Base-by-base conservation (phyloP, 2,113 vertebrate species). In the Chascanopsetta lugubris region DNA sequence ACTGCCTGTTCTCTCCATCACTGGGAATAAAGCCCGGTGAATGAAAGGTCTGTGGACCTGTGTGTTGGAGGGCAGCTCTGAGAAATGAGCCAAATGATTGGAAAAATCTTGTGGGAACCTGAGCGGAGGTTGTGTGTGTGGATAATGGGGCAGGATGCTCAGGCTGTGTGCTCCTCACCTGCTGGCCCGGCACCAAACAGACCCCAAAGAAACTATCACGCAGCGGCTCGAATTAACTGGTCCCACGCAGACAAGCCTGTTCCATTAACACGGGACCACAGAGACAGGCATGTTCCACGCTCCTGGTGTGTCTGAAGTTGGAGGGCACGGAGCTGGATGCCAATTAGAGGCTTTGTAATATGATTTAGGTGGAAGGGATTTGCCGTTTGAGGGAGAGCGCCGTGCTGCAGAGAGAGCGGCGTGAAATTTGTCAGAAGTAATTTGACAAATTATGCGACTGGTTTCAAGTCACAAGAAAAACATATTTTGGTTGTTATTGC, bases 91-190 rank as follows among this genome's bases (percentile, higher is more conserved):
- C n/a, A 69, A 63, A 74, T 80, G 58, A 73, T 57, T 22, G 18
- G 42, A 60, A 40, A 43, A 74, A 51, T 48, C 30, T 36, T 53
- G 59, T 77, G 26, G 49, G 30, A 77, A 57, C 36, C 20, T 40
- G 60, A 34, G 60, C 57, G 3, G 2, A 59, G 40, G 64, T 69
- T 40, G 25, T 54, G 56, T 54, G 56, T 63, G 34, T 61, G 66
- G 56, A 53, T 80, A 82, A 84, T 73, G 60, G 75, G 73, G 22
- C 65, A 77, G 74, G 69, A 73, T 53, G 57, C 45, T 83, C 57
- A 49, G 65, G 74, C 73, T 79, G 69, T 73, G 64, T 34, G 61
- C 55, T 48, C 69, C 72, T 84, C 73, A 89, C 79, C 85, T 88
- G 71, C 72, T 85, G 80, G 69, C 74, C 62, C 61, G 84, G 83